These are phyloP conservation scores for Aporophyla lueneburgensis DNA, from an alignment of 2,888 invertebrate genomes.

Conservation along the genomic window DNA sequence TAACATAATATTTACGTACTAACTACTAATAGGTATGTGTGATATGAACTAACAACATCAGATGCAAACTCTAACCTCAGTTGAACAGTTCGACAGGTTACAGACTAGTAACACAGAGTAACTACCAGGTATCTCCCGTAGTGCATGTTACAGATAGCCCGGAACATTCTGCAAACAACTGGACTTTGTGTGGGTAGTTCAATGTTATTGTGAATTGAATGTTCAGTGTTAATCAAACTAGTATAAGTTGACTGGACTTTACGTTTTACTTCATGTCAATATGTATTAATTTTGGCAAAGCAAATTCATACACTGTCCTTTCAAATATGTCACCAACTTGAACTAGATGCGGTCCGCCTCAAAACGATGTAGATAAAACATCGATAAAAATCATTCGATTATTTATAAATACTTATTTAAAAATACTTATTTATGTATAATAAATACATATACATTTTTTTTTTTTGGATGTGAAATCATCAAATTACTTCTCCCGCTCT, in stretches of 20 bases:
- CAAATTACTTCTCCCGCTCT: too few relatives aligned
- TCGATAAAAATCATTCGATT: not conserved
- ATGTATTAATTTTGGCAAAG: not conserved
- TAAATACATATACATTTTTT: too few relatives aligned
- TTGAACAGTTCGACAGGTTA: conserved; percentile 61
- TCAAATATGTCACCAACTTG: not conserved
- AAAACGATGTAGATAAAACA: not conserved
- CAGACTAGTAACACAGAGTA: conserved; percentile 44
- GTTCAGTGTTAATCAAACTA: conserved; percentile 37
- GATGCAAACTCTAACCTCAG: conserved; percentile 33
- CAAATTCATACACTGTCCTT: not conserved
- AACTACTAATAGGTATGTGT: conserved; percentile 11
- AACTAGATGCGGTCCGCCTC: not conserved
- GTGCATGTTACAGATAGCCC: conserved; percentile 57
- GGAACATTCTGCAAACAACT: conserved; percentile 52
- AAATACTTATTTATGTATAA: too few relatives aligned
- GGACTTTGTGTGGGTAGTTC: conserved; percentile 46
- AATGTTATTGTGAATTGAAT: conserved; percentile 51
- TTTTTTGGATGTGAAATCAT: too few relatives aligned
- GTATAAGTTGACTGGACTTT: not conserved
- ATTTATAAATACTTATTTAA: not conserved
- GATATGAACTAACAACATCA: conserved; percentile 30
- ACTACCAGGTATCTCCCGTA: conserved; percentile 34
- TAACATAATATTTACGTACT: not conserved
- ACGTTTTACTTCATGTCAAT: not conserved